phyloP scores from a whole-genome alignment of 2,888 invertebrate genomes.

The Sphaeridia pumilis region DNA sequence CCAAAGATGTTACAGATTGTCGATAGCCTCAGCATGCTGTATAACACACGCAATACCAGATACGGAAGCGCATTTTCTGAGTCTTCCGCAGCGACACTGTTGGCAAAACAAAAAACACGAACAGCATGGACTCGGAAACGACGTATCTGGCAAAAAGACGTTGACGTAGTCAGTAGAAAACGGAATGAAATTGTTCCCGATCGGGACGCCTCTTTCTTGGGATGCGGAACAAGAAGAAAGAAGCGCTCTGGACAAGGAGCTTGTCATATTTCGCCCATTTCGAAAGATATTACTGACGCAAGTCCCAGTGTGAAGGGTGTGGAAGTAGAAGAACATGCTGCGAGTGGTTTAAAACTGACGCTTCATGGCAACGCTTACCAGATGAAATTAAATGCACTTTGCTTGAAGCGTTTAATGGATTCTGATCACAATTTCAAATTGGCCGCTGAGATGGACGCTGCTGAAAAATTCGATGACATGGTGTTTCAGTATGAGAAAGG shows the following conservation, averaged over 20 bases:
- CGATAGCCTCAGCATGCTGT: no score
- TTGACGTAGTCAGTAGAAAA: neutral
- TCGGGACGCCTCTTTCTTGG: neutral
- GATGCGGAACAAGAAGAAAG: neutral
- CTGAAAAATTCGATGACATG: neutral
- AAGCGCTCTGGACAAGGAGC: no score
- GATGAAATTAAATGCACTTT: neutral
- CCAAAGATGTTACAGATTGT: no score
- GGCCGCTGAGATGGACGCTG: neutral
- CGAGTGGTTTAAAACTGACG: neutral
- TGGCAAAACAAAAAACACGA: neutral
- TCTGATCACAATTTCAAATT: neutral
- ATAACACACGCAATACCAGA: neutral
- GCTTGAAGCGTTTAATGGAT: neutral
- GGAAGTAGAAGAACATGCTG: neutral
- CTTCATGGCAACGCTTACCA: neutral
- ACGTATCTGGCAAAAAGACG: no score
- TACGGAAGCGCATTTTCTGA: neutral
- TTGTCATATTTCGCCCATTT: no score
- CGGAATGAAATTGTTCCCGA: neutral
- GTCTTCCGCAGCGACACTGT: no score
- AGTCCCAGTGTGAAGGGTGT: no score
- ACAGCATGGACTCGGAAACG: neutral
- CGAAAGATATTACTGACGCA: no score
- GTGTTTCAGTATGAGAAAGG: neutral